These are phyloP conservation scores for Rugalucina vietnamica DNA, from an alignment of 2,888 invertebrate species.

Conservation along the genomic window DNA sequence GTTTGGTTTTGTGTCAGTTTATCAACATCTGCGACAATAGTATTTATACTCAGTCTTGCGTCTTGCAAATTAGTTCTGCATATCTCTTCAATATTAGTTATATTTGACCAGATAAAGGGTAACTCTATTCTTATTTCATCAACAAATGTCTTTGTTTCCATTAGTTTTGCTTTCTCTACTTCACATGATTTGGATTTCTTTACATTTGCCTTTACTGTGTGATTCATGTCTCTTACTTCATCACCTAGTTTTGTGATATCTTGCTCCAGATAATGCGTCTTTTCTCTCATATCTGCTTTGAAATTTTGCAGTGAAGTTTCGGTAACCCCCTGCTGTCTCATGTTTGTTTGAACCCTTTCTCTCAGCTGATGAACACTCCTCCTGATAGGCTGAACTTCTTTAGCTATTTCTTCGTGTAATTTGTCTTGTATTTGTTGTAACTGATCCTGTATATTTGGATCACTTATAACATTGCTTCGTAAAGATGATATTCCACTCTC, in stretches of 20 bases:
- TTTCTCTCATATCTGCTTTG: conserved; percentile 36
- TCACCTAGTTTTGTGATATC: conserved; percentile 52
- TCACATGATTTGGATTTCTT: neutral
- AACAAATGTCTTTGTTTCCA: conserved; percentile 36
- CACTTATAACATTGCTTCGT: conserved; percentile 27
- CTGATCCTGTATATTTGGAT: conserved; percentile 22
- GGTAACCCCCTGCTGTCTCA: conserved; percentile 17
- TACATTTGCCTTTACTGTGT: conserved; percentile 36
- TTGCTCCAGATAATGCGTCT: conserved; percentile 41
- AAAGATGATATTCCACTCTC: conserved; percentile 34
- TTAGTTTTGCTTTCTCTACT: neutral
- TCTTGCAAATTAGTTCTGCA: conserved; percentile 20
- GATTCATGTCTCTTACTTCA: conserved; percentile 35
- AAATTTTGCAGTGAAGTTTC: conserved; percentile 35
- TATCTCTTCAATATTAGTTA: conserved; percentile 25
- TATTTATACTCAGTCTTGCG: neutral
- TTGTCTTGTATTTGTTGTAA: conserved; percentile 32
- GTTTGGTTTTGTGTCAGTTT: conserved; percentile 44
- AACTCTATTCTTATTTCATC: conserved; percentile 35
- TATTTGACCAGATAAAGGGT: conserved; percentile 36
- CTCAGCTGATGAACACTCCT: conserved; percentile 34
- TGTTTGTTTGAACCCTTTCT: conserved; percentile 19
- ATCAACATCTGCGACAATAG: conserved; percentile 9
- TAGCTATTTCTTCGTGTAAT: conserved; percentile 24
- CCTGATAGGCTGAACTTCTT: conserved; percentile 7